Conservation (phyloP, 2,888 invertebrate species). For the Amblyjoppa fuscipennis region DNA sequence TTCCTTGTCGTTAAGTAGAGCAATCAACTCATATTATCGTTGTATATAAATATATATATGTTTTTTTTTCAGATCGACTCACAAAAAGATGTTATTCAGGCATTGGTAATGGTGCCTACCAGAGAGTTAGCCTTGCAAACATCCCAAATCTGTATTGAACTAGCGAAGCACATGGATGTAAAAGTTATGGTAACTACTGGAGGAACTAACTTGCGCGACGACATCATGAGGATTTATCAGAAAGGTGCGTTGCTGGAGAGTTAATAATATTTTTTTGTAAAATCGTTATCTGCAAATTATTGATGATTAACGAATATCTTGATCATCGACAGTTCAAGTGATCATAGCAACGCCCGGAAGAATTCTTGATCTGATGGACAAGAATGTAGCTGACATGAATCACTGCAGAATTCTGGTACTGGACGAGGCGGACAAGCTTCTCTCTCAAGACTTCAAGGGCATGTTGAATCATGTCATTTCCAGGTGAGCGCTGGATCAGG, state of each 20-base stretch:
- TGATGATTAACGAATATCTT: constrained; percentile 13
- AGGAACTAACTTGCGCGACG: constrained; percentile 98
- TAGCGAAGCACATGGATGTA: constrained; percentile 98
- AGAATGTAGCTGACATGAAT: constrained; percentile 96
- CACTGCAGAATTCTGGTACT: constrained; percentile 98
- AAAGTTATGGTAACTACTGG: constrained; percentile 99
- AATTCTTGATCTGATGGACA: constrained; percentile 99
- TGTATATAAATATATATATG: neutral
- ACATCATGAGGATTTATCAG: constrained; percentile 99
- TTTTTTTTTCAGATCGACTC: constrained; percentile 88
- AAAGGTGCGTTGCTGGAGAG: constrained; percentile 89
- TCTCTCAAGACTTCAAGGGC: constrained; percentile 99
- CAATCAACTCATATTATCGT: neutral
- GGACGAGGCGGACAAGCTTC: constrained; percentile 99
- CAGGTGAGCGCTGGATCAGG: constrained; percentile 82
- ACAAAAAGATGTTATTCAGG: constrained; percentile 97
- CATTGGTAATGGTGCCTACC: constrained; percentile 99
- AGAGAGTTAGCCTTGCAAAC: constrained; percentile 99
- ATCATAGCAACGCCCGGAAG: constrained; percentile 99
- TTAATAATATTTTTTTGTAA: constrained; percentile 10
- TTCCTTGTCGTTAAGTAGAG: neutral
- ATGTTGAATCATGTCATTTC: constrained; percentile 99
- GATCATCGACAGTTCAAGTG: constrained; percentile 92
- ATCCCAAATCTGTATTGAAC: constrained; percentile 99
- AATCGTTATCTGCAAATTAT: constrained; percentile 40